Base-by-base conservation (phyloP, 2,888 invertebrate species). In the Drosophila recens region DNA sequence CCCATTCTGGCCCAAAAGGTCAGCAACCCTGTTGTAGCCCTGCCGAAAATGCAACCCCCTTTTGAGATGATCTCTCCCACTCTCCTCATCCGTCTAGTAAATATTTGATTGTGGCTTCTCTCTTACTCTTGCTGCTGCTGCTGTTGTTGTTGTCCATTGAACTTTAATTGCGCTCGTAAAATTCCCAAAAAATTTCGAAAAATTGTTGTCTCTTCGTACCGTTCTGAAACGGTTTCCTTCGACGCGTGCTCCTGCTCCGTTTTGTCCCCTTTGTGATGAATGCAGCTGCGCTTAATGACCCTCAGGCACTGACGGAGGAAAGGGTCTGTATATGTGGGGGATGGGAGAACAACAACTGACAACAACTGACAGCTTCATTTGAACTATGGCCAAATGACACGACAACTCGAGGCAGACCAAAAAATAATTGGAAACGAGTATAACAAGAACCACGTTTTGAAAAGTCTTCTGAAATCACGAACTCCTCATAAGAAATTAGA, bases 151-250 rank as follows among this genome's bases (percentile, higher is more conserved):
- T 71, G 79, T 67, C 62, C 76, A 82, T 82, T 82, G 67, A 82
- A 76, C 73, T 82, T 82, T 72, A 80, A 82, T 81, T 81, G 70
- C 73, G 76, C 67, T 73, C 83, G 70, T 82, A 71, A 81, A 82
- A 79, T 66, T 45, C 52, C 58, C 56, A 20, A 66, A 58, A 61
- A 67, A 57, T 38, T 34, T 30, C 48, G 30, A 43, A 51, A 66
- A 66, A 54, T 27, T 54, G 58, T 58, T 51, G 42, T 54, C 30
- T 53, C 38, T 23, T 36, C 10, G 33, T 65, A 56, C 56, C 64
- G 48, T 49, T 43, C 64, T 58, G 59, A 61, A 52, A 57, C 46
- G 38, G 57, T 48, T 52, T 46, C 10, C 15, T 33, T 49, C n/a
- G 52, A 23, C 57, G 58, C 64, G 53, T 62, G 65, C 53, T 72